Conservation (phyloP, 2,113 vertebrate species). For the Burhinus oedicnemus region DNA sequence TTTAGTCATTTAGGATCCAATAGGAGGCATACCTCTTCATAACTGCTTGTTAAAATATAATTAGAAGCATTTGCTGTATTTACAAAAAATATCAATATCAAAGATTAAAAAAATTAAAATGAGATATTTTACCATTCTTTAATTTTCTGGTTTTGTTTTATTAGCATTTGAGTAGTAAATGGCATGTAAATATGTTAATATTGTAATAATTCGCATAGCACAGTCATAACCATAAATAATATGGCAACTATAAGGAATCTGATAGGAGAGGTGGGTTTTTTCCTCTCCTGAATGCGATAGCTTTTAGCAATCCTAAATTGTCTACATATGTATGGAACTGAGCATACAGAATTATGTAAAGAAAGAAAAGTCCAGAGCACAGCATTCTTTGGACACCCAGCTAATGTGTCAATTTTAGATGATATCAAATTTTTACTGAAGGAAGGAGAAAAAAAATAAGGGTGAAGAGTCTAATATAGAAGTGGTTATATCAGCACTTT, state of each 20-base stretch:
- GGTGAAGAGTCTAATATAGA: background rate
- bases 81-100: slow-evolving; percentile 53
- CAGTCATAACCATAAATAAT: background rate
- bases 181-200: slow-evolving; percentile 56
- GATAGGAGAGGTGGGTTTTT: background rate
- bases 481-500: background rate
- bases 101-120: slow-evolving; percentile 53
- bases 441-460: no score
- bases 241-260: slow-evolving; percentile 1
- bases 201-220: background rate
- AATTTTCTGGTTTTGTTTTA: slow-evolving; percentile 63
- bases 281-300: background rate
- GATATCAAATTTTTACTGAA: background rate
- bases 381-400: background rate
- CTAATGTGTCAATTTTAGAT: background rate
- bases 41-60: slow-evolving; percentile 76
- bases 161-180: slow-evolving; percentile 51
- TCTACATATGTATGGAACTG: background rate
- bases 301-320: background rate
- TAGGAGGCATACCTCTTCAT: slow-evolving; percentile 63
- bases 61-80: slow-evolving; percentile 73
- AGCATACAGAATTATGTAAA: background rate
- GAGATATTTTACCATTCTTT: slow-evolving; percentile 45
- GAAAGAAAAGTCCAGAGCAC: background rate
- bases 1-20: slow-evolving; percentile 79